Evolutionary conservation across 2,797 vertebrate genomes (phyloP).

Genomic region (Sebastiscus tertius): DNA sequence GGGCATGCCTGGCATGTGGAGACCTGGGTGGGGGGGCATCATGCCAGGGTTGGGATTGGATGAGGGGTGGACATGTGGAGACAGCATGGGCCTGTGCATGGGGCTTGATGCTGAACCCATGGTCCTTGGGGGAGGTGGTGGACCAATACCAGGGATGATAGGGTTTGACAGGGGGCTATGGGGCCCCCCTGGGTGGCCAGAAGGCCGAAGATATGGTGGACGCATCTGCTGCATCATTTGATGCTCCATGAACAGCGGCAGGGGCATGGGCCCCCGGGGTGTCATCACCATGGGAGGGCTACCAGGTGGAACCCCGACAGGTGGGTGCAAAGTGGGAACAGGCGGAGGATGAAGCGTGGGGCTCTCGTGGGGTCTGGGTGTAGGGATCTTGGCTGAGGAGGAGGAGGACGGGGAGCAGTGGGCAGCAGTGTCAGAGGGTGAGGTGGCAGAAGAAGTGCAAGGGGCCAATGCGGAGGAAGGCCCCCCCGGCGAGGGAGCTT

Average conservation of each 20-base stretch:
- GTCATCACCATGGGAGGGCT: constrained; percentile 99
- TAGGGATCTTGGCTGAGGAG: constrained; percentile 92
- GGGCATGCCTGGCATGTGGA: constrained; percentile 88
- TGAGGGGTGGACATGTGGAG: constrained; percentile 92
- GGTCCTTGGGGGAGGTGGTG: constrained; percentile 85
- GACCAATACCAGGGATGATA: constrained; percentile 94
- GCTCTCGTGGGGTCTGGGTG: constrained; percentile 94
- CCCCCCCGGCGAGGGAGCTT: constrained; percentile 90
- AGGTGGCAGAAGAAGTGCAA: constrained; percentile 88
- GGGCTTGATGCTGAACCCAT: constrained; percentile 91
- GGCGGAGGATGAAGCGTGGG: constrained; percentile 89
- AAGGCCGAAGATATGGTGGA: constrained; percentile 91
- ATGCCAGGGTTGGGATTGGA: constrained; percentile 90
- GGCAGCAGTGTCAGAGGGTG: constrained; percentile 90
- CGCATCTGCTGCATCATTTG: constrained; percentile 99
- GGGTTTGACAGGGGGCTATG: constrained; percentile 95
- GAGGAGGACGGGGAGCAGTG: constrained; percentile 88
- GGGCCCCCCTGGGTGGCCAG: constrained; percentile 89
- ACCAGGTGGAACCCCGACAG: constrained; percentile 91
- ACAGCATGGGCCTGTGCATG: constrained; percentile 94
- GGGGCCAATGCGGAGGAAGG: constrained; percentile 87
- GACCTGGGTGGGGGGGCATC: constrained; percentile 90
- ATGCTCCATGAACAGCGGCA: constrained; percentile 99
- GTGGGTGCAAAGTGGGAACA: constrained; percentile 88
- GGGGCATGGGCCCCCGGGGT: constrained; percentile 93